A percentile compares a stretch with the other conserved stretches of the same genome.
Conservation (phyloP, 2,797 vertebrate species). For the Potorous gilbertii region DNA sequence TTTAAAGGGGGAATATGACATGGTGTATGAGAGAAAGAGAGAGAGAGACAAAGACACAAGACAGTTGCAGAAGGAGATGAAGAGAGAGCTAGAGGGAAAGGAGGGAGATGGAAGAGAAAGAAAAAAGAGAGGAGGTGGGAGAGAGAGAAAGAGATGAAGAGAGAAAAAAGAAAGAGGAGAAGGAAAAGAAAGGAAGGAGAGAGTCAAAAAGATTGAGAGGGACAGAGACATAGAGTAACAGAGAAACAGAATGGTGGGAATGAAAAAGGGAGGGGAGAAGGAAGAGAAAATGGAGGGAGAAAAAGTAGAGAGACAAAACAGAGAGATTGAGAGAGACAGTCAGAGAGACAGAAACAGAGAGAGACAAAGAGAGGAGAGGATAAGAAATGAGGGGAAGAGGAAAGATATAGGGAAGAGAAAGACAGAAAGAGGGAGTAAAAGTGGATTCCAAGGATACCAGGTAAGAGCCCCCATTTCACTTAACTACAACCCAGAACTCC, state of each 20-base stretch:
- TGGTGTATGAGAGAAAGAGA: background rate
- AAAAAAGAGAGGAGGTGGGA: too few species aligned
- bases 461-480: background rate
- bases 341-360: background rate
- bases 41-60: background rate
- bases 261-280: background rate
- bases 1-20: background rate
- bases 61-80: background rate
- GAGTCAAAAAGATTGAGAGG: background rate
- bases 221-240: background rate
- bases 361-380: too few species aligned
- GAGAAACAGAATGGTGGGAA: background rate
- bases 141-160: too few species aligned
- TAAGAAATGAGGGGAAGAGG: background rate
- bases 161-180: too few species aligned
- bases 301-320: background rate
- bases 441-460: background rate
- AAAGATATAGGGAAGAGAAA: background rate
- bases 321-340: background rate
- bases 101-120: background rate
- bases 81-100: too few species aligned
- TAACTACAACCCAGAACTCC: background rate
- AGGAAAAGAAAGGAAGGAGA: too few species aligned
- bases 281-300: background rate
- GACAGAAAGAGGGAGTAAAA: background rate